A percentile compares a stretch with the other conserved stretches of the same genome.
phyloP scores from a whole-genome alignment of 2,797 vertebrate genomes.

The Avahi laniger region DNA sequence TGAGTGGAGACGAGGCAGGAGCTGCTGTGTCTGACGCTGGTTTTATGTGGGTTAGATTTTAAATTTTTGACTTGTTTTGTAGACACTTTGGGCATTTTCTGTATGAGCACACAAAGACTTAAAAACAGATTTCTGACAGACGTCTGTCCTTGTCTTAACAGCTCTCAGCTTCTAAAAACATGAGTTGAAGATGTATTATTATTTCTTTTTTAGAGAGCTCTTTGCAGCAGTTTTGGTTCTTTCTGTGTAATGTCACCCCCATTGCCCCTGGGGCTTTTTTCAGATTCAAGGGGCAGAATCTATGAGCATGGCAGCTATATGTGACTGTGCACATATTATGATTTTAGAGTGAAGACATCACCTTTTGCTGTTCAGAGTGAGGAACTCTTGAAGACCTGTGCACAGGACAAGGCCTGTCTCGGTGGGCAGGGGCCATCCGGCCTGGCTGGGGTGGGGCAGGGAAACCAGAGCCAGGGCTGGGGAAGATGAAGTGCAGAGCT shows the following conservation, averaged over 20 bases:
- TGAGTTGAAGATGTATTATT: background rate
- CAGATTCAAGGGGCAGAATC: background rate
- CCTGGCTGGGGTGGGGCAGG: background rate
- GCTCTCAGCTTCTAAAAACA: background rate
- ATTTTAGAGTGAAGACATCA: background rate
- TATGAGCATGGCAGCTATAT: accelerated
- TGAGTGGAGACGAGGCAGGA: background rate
- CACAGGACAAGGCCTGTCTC: background rate
- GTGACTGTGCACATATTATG: background rate
- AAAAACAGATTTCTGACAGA: background rate
- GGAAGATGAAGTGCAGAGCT: background rate
- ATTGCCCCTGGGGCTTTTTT: background rate
- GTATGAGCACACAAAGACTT: background rate
- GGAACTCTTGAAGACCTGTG: background rate
- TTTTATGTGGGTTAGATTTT: background rate
- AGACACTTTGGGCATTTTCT: background rate
- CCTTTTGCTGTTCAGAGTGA: too few relatives aligned
- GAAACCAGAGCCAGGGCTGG: background rate
- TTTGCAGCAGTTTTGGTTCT: background rate
- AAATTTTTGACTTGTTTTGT: background rate
- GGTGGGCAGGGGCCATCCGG: too few relatives aligned
- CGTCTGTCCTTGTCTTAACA: background rate
- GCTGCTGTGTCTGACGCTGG: background rate
- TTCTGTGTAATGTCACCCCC: background rate
- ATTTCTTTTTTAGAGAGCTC: background rate